Conservation (phyloP, 2,888 invertebrate species). For the Andrena marginata region DNA sequence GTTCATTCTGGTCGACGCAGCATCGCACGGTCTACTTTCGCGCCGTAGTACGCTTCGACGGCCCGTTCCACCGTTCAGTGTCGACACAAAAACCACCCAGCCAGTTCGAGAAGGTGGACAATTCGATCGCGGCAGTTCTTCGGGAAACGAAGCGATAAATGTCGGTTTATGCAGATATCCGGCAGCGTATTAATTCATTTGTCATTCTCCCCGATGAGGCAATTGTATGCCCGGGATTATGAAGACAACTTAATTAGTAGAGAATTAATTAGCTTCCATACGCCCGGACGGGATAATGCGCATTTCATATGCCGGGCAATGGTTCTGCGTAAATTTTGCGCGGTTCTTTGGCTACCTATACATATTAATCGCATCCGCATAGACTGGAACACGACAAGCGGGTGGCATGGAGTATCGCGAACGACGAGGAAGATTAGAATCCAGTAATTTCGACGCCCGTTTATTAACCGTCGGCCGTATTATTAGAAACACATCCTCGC, state of each 20-base stretch:
- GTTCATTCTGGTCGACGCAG: not conserved
- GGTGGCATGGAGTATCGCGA: constrained; percentile 8
- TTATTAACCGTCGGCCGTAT: constrained; percentile 19
- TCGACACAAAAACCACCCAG: not conserved
- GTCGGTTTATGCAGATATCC: constrained; percentile 14
- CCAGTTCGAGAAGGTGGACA: not conserved
- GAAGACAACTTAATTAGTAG: constrained; percentile 59
- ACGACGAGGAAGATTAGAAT: constrained; percentile 12
- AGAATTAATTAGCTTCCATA: constrained; percentile 58
- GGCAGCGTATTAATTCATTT: constrained; percentile 50
- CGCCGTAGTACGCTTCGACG: not conserved
- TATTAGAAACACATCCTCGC: constrained; percentile 31
- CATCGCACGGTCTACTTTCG: not conserved
- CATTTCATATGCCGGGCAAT: constrained; percentile 20
- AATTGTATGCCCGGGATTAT: constrained; percentile 50
- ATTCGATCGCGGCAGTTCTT: constrained; percentile 22
- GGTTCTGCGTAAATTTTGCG: constrained; percentile 34
- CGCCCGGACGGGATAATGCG: constrained; percentile 34
- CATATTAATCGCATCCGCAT: constrained; percentile 51
- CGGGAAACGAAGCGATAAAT: constrained; percentile 35
- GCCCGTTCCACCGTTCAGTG: not conserved
- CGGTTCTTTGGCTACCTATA: constrained; percentile 48
- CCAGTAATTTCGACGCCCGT: constrained; percentile 19
- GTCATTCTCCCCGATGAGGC: constrained; percentile 45
- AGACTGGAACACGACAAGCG: constrained; percentile 22